Evolutionary conservation across 1,140 invertebrate genomes (phyloP), one percentile per base, ranked within the genome.

Genomic region (Hypsibius dujardini): DNA sequence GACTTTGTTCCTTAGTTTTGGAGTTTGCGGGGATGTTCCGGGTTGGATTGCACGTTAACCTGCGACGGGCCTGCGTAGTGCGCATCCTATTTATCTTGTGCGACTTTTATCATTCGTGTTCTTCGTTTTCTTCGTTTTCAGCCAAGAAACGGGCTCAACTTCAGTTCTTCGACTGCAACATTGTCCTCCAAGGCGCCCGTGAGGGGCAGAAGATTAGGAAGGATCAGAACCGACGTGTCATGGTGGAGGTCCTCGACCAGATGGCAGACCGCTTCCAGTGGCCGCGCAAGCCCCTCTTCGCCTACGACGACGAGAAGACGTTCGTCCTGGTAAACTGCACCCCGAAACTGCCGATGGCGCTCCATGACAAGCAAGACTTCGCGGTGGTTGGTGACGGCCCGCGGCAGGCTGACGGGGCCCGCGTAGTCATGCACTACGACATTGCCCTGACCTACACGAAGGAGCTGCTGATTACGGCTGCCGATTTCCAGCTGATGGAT

Each of bases 241-340:
- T 67, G 7, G 12, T 7, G 3, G 3, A 14, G 7, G 42, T 42
- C 3, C 7, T 67, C 45, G 12, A 7, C 7, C 7, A 14, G 62
- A 12, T 67, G 7, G 3, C 3, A 3, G 7, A 67, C 3, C 62
- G 42, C 7, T 42, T 7, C 3, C 7, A 42, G 7, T 14, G 12
- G 12, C 3, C 62, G 7, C 62, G n/a, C 7, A 7, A 14, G 7
- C 62, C 62, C 7, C 7, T 67, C 62, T 67, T 67, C 42, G 62
- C 62, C 7, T 67, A 67, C 62, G 62, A 67, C 62, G 62, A 67
- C 42, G 62, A 67, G 62, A 67, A 67, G 42, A 67, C 62, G 7
- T 42, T 67, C 3, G 62, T 67, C 3, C 42, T 67, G 7, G 62
- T 67, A 12, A 67, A 67, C n/a, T n/a, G n/a, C n/a, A n/a, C n/a